Evolutionary conservation across 2,888 invertebrate genomes (phyloP).

Genomic region (Molorchus minor): DNA sequence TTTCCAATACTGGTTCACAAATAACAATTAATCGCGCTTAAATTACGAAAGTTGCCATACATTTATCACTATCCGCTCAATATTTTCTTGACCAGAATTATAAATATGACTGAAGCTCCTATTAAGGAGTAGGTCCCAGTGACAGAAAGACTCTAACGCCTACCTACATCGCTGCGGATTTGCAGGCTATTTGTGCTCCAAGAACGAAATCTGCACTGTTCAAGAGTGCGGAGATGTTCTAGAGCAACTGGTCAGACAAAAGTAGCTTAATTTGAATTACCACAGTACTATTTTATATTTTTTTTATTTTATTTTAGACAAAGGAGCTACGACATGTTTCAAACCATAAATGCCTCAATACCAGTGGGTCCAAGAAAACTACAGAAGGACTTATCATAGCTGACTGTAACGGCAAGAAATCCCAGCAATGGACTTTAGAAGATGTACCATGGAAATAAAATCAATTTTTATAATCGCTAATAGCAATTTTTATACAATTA

Average conservation of each 20-base stretch:
- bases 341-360: slow-evolving; percentile 69
- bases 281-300: not conserved
- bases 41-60: no score
- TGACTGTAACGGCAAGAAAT: slow-evolving; percentile 66
- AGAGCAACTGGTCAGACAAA: not conserved
- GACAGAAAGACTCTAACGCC: no score
- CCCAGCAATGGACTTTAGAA: slow-evolving; percentile 77
- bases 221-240: not conserved
- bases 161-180: no score
- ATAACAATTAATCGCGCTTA: no score
- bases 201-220: not conserved
- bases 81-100: no score
- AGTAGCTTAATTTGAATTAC: not conserved
- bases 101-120: no score
- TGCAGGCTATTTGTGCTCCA: not conserved
- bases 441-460: slow-evolving; percentile 72
- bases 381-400: slow-evolving; percentile 68
- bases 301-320: slow-evolving; percentile 57
- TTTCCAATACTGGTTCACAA: no score
- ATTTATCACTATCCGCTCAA: no score
- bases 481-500: slow-evolving; percentile 1
- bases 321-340: slow-evolving; percentile 65
- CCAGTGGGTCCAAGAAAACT: slow-evolving; percentile 60
- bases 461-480: no score
- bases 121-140: no score